Evolutionary conservation across 2,113 vertebrate species (phyloP), one percentile per base, ranked within the genome.

Genomic region (Gobio gobio): DNA sequence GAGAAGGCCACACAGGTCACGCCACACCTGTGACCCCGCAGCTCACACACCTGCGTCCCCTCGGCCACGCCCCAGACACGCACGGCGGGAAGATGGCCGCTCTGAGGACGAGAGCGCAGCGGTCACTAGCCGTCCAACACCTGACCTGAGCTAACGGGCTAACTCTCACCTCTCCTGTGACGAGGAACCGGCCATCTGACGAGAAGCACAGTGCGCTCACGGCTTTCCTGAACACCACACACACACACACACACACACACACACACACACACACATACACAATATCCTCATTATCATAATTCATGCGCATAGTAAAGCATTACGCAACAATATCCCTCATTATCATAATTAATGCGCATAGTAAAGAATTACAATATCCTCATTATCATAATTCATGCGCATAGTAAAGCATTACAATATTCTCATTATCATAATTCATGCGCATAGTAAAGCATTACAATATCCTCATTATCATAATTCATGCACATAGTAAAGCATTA

Each of bases 201-300:
- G 97, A 99, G 90, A 99, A 99, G 66, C 96, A 96, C 74, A 99
- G 91, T 61, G 98, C 95, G 8, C 97, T 99, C 92, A 99, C 97
- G 79, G 97, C 95, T 93, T 99, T 99, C 90, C 98, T 99, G 88
- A 51, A n/a, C n/a, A n/a, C n/a, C n/a, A n/a, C n/a, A n/a, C n/a
- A n/a, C n/a, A n/a, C n/a, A n/a, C n/a, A n/a, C n/a, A n/a, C n/a
- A n/a, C n/a, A n/a, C n/a, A n/a, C n/a, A n/a, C n/a, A n/a, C n/a
- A n/a, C n/a, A n/a, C n/a, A n/a, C n/a, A n/a, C n/a, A n/a, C n/a
- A n/a, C n/a, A n/a, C n/a, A n/a, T n/a, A n/a, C n/a, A n/a, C n/a
- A n/a, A n/a, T n/a, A n/a, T n/a, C n/a, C n/a, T n/a, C n/a, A n/a
- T n/a, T n/a, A n/a, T n/a, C n/a, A n/a, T n/a, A n/a, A n/a, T n/a